Percentiles rank a stretch among this genome's conserved stretches.
These are phyloP conservation scores for Lepus oiostolus DNA, from an alignment of 2,797 vertebrate species.

Conservation along the genomic window DNA sequence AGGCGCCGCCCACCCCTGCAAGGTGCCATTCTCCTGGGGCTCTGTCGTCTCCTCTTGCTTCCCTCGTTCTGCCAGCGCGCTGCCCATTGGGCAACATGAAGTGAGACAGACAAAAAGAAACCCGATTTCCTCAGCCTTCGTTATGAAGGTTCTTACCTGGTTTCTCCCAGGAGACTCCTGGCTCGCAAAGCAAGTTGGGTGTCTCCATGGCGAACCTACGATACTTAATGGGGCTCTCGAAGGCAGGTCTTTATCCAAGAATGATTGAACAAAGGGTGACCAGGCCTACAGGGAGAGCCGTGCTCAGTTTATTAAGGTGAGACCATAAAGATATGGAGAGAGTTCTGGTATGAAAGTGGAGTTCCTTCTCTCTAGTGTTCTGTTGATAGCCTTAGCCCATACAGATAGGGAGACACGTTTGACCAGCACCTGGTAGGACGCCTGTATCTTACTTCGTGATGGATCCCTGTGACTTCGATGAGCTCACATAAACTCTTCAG, in stretches of 20 bases:
- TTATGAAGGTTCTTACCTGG: neutral
- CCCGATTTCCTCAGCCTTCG: neutral
- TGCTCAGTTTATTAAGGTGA: neutral
- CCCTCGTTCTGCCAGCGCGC: neutral
- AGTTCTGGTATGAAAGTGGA: neutral
- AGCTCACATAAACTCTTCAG: conserved; percentile 28
- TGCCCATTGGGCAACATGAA: conserved; percentile 28
- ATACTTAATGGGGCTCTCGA: neutral
- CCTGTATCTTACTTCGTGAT: neutral
- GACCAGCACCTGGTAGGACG: neutral
- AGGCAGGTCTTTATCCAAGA: neutral
- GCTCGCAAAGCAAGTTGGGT: neutral
- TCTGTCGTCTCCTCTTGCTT: neutral
- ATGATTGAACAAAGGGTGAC: conserved; percentile 5
- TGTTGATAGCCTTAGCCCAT: neutral
- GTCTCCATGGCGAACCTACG: neutral
- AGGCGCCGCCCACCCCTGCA: neutral
- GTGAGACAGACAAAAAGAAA: neutral
- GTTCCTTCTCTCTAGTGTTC: neutral
- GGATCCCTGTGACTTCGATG: neutral
- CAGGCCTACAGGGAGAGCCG: neutral
- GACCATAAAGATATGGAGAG: neutral
- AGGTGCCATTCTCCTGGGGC: neutral
- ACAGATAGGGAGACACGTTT: neutral
- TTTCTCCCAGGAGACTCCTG: neutral